Percentiles rank a stretch among this genome's conserved stretches.
Conservation (phyloP, 1,140 invertebrate genomes). For the Planococcus citri region DNA sequence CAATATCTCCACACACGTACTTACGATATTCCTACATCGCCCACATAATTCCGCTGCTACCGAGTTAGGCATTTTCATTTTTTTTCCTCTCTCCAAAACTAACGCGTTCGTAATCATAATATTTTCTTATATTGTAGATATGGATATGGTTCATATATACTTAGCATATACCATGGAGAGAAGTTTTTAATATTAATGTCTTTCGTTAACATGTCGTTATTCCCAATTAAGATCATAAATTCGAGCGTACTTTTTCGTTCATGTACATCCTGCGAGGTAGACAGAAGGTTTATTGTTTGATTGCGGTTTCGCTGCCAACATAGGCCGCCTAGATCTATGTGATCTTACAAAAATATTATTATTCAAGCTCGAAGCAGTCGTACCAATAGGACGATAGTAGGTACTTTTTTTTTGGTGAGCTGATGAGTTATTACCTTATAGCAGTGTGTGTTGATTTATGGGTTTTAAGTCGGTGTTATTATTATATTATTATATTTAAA, state of each 20-base stretch:
- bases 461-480: neutral
- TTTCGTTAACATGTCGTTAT: slow-evolving; percentile 7
- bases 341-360: neutral
- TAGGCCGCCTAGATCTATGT: too few relatives aligned
- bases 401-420: neutral
- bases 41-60: neutral
- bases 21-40: too few relatives aligned
- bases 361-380: neutral
- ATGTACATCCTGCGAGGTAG: neutral
- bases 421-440: neutral
- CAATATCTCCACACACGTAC: too few relatives aligned
- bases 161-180: neutral
- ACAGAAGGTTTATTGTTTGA: neutral
- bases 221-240: neutral
- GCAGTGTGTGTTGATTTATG: neutral
- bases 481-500: too few relatives aligned
- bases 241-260: neutral
- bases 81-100: too few relatives aligned
- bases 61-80: neutral
- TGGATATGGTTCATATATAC: neutral
- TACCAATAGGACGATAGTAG: neutral
- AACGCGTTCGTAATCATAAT: too few relatives aligned
- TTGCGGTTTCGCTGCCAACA: neutral
- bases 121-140: too few relatives aligned
- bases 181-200: slow-evolving; percentile 4